Evolutionary conservation across 2,113 vertebrate species (phyloP), one percentile per base, ranked within the genome.

Genomic region (Callaeas wilsoni): DNA sequence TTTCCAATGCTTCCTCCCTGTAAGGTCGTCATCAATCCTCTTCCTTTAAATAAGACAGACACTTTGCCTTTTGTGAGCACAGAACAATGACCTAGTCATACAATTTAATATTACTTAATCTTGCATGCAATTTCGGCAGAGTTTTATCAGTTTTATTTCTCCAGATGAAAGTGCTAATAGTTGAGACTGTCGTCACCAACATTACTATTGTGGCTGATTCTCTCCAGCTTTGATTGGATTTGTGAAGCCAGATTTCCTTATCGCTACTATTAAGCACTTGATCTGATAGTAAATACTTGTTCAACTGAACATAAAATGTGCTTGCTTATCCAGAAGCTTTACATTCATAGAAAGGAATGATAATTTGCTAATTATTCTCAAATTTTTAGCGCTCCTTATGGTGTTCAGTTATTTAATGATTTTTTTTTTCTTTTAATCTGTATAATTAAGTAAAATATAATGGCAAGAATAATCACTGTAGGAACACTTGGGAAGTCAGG

Each of bases 331-430:
- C 94, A 82, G 67, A 96, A 90, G 77, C 63, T 92, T 97, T 92
- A 89, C 39, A 84, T 96, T 71, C 53, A 79, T 30, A 89, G 79
- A 88, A 94, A 93, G 26, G 50, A 90, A 94, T 73, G 59, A 93
- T 94, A 96, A 96, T 96, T 96, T 81, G 67, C 55, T 96, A 90
- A 93, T 93, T 95, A 88, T 96, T 94, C 80, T 87, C 80, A 77
- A 57, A 56, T 73, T 93, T 96, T 93, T 55, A 83, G 69, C 57
- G 39, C 8, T 95, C 73, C 62, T 96, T 95, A 69, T 27, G 44
- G 76, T 93, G 62, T 83, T 96, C 65, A 78, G 37, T 64, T 75
- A 56, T 89, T 93, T 94, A 80, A 94, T 90, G 44, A 2, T 73
- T 81, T 84, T 87, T 93, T 79, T 81, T 80, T 92, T 64, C 81